These are phyloP conservation scores for Pollicipes pollicipes DNA, from an alignment of 1,140 invertebrate genomes.

Conservation along the genomic window DNA sequence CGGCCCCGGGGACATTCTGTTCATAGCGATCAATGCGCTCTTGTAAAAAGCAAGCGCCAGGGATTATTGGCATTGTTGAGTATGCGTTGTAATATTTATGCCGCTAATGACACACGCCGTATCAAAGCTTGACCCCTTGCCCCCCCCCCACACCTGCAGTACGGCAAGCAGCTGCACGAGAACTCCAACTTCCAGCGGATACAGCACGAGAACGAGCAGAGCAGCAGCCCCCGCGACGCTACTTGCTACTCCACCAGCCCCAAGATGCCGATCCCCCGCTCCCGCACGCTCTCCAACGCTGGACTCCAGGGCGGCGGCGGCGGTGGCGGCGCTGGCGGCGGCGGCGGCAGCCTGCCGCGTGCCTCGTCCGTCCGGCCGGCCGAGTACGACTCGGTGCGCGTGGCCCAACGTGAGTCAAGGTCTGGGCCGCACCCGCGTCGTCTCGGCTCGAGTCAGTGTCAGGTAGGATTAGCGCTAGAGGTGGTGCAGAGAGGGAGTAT, in stretches of 20 bases:
- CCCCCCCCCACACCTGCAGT: constrained; percentile 30
- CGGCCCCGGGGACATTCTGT: too few species aligned
- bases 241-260: neutral
- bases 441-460: neutral
- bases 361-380: constrained; percentile 21
- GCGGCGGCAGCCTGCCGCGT: neutral
- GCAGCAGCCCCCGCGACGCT: constrained; percentile 1
- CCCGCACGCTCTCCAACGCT: neutral
- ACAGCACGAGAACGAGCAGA: constrained; percentile 32
- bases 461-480: neutral
- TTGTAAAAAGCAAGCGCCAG: too few species aligned
- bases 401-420: constrained; percentile 34
- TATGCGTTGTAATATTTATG: too few species aligned
- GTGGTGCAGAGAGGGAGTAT: too few species aligned
- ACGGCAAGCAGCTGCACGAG: constrained; percentile 41
- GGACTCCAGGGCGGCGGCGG: neutral
- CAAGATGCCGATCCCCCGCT: neutral
- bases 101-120: too few species aligned
- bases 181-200: constrained; percentile 43
- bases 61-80: too few species aligned
- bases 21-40: too few species aligned
- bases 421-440: neutral
- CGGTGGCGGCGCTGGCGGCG: too few species aligned
- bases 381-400: constrained; percentile 34
- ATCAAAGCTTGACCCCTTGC: neutral